phyloP scores from a whole-genome alignment of 37 sponge, comb jelly and placozoan genomes.

The Beroe ovata region DNA sequence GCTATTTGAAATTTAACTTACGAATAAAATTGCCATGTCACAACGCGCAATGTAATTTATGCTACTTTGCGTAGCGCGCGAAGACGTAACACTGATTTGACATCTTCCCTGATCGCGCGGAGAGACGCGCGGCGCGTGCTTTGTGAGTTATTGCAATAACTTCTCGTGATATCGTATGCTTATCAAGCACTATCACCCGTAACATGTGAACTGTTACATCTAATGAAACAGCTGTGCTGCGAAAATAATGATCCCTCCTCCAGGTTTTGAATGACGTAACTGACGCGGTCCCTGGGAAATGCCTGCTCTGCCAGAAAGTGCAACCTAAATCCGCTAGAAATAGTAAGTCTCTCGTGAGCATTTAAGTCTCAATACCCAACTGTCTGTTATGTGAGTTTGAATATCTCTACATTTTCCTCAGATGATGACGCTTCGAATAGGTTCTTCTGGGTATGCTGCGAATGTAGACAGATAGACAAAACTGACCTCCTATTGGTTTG shows the following conservation, averaged over 20 bases:
- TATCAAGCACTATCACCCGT: too few species aligned
- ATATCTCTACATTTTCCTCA: not conserved
- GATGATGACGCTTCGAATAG: constrained; percentile 13
- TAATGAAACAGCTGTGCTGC: not conserved
- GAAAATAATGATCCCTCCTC: not conserved
- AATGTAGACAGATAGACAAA: constrained; percentile 60
- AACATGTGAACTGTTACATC: too few species aligned
- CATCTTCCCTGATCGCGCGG: not conserved
- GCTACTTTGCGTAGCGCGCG: constrained; percentile 6
- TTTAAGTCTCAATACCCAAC: not conserved
- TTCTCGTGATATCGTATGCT: too few species aligned
- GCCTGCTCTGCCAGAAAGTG: constrained; percentile 22
- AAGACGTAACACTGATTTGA: not conserved
- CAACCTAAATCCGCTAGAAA: constrained; percentile 55
- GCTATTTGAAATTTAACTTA: too few species aligned
- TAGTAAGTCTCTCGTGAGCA: too few species aligned
- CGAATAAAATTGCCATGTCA: too few species aligned
- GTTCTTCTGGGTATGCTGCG: constrained; percentile 67
- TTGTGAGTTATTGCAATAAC: not conserved
- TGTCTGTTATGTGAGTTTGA: not conserved
- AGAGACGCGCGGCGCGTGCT: not conserved
- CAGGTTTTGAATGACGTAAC: not conserved
- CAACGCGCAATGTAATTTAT: not conserved
- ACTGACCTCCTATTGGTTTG: constrained; percentile 21
- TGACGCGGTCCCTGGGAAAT: not conserved